phyloP scores from a whole-genome alignment of 2,797 vertebrate genomes.

The Geotrypetes seraphini region DNA sequence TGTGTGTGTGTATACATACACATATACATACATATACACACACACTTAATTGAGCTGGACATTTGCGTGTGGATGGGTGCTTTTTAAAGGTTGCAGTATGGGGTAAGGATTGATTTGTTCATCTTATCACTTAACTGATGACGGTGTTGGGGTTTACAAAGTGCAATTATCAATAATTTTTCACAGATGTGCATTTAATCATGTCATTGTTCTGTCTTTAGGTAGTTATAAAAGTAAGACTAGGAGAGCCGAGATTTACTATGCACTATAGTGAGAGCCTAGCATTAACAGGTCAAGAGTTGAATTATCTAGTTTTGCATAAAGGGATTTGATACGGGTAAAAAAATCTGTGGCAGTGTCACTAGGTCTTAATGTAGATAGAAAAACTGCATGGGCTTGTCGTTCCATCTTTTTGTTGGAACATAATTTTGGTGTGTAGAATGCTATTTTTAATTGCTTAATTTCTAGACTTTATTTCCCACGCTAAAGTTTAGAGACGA shows the following conservation, averaged over 20 bases:
- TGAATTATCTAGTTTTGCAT: no score
- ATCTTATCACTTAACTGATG: slow-evolving; percentile 63
- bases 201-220: slow-evolving; percentile 35
- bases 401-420: slow-evolving; percentile 32
- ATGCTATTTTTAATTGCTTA: no score
- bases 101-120: slow-evolving; percentile 44
- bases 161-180: slow-evolving; percentile 94
- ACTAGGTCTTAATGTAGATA: slow-evolving; percentile 38
- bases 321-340: slow-evolving; percentile 71
- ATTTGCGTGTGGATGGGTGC: slow-evolving; percentile 66
- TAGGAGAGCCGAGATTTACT: slow-evolving; percentile 48
- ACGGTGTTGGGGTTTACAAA: slow-evolving; percentile 82
- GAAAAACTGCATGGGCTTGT: slow-evolving; percentile 32
- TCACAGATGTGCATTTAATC: slow-evolving; percentile 46
- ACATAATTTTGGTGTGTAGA: slow-evolving; percentile 31
- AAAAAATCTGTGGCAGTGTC: slow-evolving; percentile 67
- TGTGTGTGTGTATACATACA: no score
- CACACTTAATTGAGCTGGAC: slow-evolving; percentile 46
- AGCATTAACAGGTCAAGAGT: slow-evolving; percentile 39
- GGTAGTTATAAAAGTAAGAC: slow-evolving; percentile 31
- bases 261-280: slow-evolving; percentile 53
- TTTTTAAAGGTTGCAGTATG: slow-evolving; percentile 74
- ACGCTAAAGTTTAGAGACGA: no score
- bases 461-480: no score
- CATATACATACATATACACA: no score